phyloP scores from a whole-genome alignment of 1,140 invertebrate species.

The Nylanderia fulva region DNA sequence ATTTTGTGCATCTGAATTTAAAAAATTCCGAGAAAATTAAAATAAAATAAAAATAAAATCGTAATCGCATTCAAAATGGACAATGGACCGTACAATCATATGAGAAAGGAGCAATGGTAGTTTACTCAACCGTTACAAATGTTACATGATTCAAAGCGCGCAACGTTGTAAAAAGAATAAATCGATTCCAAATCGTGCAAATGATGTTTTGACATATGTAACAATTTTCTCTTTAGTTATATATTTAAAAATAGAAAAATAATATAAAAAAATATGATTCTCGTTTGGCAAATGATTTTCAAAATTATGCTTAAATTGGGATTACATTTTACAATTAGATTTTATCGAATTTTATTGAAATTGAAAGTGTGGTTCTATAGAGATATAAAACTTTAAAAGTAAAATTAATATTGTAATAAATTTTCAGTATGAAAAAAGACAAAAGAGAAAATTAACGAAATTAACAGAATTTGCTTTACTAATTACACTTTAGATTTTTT shows the following conservation, averaged over 20 bases:
- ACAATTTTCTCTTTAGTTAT: neutral
- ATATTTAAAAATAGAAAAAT: neutral
- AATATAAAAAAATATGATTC: neutral
- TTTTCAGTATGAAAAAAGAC: neutral
- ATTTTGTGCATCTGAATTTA: neutral
- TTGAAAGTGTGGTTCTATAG: neutral
- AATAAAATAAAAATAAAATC: neutral
- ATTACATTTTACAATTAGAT: neutral
- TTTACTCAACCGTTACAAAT: neutral
- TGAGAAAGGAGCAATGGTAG: neutral
- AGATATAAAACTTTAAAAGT: neutral
- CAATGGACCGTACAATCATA: slow-evolving; percentile 1
- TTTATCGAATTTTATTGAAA: neutral
- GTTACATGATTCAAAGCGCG: neutral
- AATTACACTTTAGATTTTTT: neutral
- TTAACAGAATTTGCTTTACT: neutral
- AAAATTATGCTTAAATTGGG: neutral
- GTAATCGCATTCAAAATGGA: slow-evolving; percentile 13
- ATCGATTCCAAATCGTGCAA: neutral
- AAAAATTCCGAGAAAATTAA: neutral
- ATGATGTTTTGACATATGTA: neutral
- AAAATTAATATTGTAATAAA: neutral
- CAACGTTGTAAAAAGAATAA: neutral
- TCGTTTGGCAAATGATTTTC: neutral
- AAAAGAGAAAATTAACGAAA: neutral